Percentiles rank a stretch among this genome's conserved stretches.
phyloP scores from a whole-genome alignment of 2,888 invertebrate genomes.

The Eurois occulta region DNA sequence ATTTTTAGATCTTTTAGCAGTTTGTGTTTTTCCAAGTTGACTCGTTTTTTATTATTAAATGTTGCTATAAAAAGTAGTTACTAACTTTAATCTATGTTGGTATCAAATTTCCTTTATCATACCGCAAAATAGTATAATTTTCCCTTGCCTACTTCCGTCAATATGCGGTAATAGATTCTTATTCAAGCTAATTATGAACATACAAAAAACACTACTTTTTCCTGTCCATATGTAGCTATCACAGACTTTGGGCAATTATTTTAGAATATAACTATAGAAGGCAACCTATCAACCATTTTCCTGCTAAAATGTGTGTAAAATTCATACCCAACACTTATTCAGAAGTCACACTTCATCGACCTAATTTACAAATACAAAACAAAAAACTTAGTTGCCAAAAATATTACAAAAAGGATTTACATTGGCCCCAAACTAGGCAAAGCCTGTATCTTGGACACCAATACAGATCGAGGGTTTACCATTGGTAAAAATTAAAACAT shows the following conservation, averaged over 20 bases:
- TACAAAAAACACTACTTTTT: not conserved
- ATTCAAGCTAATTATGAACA: not conserved
- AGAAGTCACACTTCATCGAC: slow-evolving; percentile 2
- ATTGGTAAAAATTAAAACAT: too few relatives aligned
- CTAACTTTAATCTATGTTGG: not conserved
- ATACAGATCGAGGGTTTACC: too few relatives aligned
- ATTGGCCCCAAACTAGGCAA: too few relatives aligned
- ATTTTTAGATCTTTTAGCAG: not conserved
- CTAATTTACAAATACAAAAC: too few relatives aligned
- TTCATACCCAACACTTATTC: not conserved
- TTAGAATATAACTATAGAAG: not conserved
- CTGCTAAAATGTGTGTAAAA: not conserved
- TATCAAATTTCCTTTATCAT: not conserved
- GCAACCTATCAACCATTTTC: slow-evolving; percentile 6
- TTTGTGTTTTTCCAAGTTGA: not conserved
- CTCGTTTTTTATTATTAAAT: not conserved
- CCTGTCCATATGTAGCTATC: not conserved
- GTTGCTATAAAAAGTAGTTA: not conserved
- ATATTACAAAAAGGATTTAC: too few relatives aligned
- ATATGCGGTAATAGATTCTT: not conserved
- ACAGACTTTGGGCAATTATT: not conserved
- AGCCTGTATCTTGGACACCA: too few relatives aligned
- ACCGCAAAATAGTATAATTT: not conserved
- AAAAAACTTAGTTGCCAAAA: too few relatives aligned
- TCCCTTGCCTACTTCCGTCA: not conserved